phyloP scores from a whole-genome alignment of 92 coral and sea anemone species.

The Siderastrea siderea region DNA sequence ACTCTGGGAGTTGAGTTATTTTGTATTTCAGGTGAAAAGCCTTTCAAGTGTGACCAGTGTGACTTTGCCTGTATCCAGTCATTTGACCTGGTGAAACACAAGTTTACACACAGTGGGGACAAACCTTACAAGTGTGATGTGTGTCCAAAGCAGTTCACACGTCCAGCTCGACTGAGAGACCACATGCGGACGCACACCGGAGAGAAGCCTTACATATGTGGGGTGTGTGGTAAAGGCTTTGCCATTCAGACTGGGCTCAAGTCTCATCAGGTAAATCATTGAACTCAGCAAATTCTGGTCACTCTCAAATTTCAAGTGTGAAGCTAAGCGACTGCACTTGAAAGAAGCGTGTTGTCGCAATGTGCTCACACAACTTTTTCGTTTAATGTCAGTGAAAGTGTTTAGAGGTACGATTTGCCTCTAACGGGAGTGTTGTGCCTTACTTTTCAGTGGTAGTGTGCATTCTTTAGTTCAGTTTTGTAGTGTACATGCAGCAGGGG shows the following conservation, averaged over 20 bases:
- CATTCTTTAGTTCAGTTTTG: too few relatives aligned
- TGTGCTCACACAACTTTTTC: too few relatives aligned
- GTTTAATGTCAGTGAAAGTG: too few relatives aligned
- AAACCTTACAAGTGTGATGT: slow-evolving; percentile 96
- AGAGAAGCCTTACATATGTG: slow-evolving; percentile 95
- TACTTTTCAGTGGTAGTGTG: too few relatives aligned
- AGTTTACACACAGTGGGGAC: slow-evolving; percentile 99
- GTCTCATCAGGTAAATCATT: slow-evolving; percentile 88
- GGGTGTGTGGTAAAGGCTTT: slow-evolving; percentile 96
- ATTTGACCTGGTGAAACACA: slow-evolving; percentile 97
- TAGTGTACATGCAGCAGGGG: too few relatives aligned
- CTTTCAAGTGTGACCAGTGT: slow-evolving; percentile 95
- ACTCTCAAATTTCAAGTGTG: too few relatives aligned
- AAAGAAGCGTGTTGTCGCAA: too few relatives aligned
- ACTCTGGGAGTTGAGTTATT: not conserved
- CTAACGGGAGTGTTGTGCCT: too few relatives aligned
- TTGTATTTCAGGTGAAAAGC: slow-evolving; percentile 84
- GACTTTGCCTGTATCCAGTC: slow-evolving; percentile 99
- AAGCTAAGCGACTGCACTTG: too few relatives aligned
- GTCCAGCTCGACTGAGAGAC: slow-evolving; percentile 96
- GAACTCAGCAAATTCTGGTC: too few relatives aligned
- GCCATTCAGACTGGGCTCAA: slow-evolving; percentile 99
- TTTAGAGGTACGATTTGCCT: too few relatives aligned
- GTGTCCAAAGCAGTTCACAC: slow-evolving; percentile 98
- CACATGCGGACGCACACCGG: slow-evolving; percentile 99